Base-by-base conservation (phyloP, 23 tunicate genomes). In the Corella eumyota region DNA sequence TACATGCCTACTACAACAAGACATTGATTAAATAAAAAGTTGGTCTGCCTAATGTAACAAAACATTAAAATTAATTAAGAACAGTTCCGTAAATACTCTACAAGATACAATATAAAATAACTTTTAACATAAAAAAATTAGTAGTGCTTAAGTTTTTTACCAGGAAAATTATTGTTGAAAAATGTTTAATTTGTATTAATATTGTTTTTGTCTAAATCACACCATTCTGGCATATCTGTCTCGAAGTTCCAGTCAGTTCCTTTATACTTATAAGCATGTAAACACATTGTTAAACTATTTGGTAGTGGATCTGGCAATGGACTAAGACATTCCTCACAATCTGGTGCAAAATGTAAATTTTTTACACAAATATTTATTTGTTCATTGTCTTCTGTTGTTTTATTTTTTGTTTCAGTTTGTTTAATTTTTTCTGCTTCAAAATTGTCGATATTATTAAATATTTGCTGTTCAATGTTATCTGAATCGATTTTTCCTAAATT, bases 191-290 rank as follows among this genome's bases (percentile, higher is more conserved):
- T n/a, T n/a, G n/a, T n/a, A n/a, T n/a, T n/a, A n/a, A n/a, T n/a
- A n/a, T 40, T 40, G 48, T 40, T 40, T 40, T 40, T 40, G 48
- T 40, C 48, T 54, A 3, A 54, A 7, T 46, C 40, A 20, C 78
- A 73, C 99, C 99, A 93, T 1, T 53, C 65, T 1, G 99, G 99
- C 58, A 85, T 2, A 1, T 50, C 26, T 2, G 95, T 67, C 57
- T 67, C 61, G 54, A 93, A 93, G 30, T 57, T 73, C 99, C 99
- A 93, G 35, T 73, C 70, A 2, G 70, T 31, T 21, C 98, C 93
- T 60, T 76, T 65, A 50, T 90, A 90, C 19, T 50, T 62, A 17
- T 34, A 53, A 23, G 99, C 99, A 36, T 93, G 99, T 44, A 93
- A 50, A 60, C 72, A 85, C 87, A 93, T 72, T 30, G 73, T 34